Evolutionary conservation across 2,113 vertebrate genomes (phyloP).

Genomic region (Dromaius novaehollandiae): DNA sequence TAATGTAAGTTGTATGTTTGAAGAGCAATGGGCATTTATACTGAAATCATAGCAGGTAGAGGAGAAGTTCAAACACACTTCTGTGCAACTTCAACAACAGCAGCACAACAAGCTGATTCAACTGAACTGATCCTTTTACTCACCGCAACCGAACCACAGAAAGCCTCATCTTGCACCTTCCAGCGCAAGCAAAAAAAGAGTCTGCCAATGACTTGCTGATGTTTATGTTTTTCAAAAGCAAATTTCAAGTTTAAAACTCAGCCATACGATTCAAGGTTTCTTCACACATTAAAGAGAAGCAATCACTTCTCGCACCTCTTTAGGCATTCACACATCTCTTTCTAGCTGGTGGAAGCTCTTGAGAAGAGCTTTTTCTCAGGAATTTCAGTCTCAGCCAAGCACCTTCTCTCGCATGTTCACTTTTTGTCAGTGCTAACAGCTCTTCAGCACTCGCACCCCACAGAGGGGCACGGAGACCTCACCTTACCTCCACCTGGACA

Average conservation of each 20-base stretch:
- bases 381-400: background rate
- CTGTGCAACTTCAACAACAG: background rate
- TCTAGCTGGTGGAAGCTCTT: background rate
- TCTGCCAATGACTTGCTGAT: background rate
- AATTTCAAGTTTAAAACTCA: background rate
- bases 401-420: background rate
- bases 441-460: background rate
- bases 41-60: background rate
- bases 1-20: background rate
- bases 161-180: background rate
- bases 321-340: background rate
- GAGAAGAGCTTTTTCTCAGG: background rate
- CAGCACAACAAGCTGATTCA: background rate
- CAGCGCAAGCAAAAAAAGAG: background rate
- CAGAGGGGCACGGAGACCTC: background rate
- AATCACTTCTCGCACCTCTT: background rate
- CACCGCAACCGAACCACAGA: accelerated
- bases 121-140: background rate
- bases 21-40: background rate
- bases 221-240: background rate
- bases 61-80: background rate
- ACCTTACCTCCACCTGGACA: conserved; percentile 2
- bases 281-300: background rate
- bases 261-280: background rate
- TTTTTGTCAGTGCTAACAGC: background rate